Base-by-base conservation (phyloP, 92 coral and sea anemone species). In the Metridium senile region DNA sequence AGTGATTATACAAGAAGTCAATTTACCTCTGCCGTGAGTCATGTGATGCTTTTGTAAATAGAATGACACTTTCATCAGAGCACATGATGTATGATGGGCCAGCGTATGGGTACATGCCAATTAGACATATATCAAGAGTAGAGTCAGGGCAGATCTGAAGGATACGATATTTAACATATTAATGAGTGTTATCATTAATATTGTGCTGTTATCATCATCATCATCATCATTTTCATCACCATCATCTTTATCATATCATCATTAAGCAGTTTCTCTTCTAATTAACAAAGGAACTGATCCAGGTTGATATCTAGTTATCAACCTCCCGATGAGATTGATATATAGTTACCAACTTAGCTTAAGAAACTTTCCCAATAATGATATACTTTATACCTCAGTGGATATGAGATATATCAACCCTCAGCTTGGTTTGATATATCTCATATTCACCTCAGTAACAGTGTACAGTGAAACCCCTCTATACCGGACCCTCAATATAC, bases 71-170 rank as follows among this genome's bases (percentile, higher is more conserved):
- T 43, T 79, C 93, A 52, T 89, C 97, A 74, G 93, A 81, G 13
- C 98, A 92, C 43, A 79, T 54, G 57, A 96, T 82, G 58, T 84
- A 90, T 29, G 78, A 68, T 11, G 84, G 85, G 1, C 92, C 96
- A 65, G 68, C 74, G 78, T 87, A 96, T 1, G 94, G 99, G 63
- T 89, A 78, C 93, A 96, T 90, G 54, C 99, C 99, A 80, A 96
- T 92, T 84, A 96, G 74, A 77, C 96, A 92, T 34, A 89, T 73
- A 73, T 96, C 99, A 10, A 87, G 84, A 58, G 88, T 82, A 23
- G 99, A 64, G 26, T 89, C 77, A 10, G 99, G 99, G 57, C 92
- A 92, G 43, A 89, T 75, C 99, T 95, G 83, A 51, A 61, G 19
- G 64, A n/a, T n/a, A n/a, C n/a, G n/a, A n/a, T n/a, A n/a, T 6